Evolutionary conservation across 2,113 vertebrate species (phyloP).

Genomic region (Eulemur rufifrons): DNA sequence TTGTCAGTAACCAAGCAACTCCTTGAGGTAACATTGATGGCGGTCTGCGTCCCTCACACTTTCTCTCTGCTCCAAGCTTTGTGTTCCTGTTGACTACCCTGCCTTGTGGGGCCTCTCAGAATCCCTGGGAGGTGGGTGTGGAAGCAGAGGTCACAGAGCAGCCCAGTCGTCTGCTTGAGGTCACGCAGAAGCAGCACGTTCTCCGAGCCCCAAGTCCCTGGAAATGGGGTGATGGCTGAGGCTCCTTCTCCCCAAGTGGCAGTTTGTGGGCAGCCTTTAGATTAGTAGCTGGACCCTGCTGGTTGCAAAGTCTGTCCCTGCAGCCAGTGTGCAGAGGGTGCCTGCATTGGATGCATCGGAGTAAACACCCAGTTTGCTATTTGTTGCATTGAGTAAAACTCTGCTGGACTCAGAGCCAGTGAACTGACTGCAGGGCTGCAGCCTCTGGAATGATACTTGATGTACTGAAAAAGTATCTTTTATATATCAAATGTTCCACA

Average conservation of each 20-base stretch:
- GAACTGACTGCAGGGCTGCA: background rate
- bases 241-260: too few relatives aligned
- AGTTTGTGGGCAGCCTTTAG: background rate
- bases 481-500: background rate
- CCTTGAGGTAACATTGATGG: accelerated
- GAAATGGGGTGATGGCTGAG: background rate
- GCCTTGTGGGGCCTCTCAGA: background rate
- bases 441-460: background rate
- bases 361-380: accelerated
- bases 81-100: background rate
- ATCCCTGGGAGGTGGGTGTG: background rate
- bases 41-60: accelerated
- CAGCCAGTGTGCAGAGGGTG: background rate
- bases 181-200: accelerated
- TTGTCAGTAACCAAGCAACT: background rate
- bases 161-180: background rate
- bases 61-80: background rate
- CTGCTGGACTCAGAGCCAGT: background rate
- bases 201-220: background rate
- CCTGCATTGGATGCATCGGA: background rate
- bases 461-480: background rate
- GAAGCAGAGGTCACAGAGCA: background rate
- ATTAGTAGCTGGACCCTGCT: background rate
- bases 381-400: background rate
- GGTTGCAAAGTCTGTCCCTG: background rate